These are phyloP conservation scores for Synanthedon vespiformis DNA, from an alignment of 2,888 invertebrate genomes.

Conservation along the genomic window DNA sequence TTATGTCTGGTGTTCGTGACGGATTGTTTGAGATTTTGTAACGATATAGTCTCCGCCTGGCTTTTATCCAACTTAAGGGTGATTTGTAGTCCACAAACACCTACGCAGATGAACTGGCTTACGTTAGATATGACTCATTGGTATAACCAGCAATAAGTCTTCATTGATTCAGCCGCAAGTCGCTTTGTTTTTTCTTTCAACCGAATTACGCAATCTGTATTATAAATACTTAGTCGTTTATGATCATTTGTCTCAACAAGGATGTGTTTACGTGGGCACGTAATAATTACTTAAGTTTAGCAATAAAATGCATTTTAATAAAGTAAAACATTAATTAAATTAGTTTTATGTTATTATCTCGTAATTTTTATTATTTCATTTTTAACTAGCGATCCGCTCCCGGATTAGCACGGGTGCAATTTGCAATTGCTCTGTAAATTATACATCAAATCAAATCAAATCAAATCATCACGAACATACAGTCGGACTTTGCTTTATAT, in stretches of 20 bases:
- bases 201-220: conserved; percentile 4
- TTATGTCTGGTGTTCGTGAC: too few species aligned
- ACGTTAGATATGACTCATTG: background rate
- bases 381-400: too few species aligned
- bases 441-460: too few species aligned
- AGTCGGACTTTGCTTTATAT: too few species aligned
- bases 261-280: conserved; percentile 7
- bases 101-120: background rate
- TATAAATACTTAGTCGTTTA: conserved; percentile 1
- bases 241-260: conserved; percentile 2
- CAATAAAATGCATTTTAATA: too few species aligned
- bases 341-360: too few species aligned
- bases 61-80: conserved; percentile 12
- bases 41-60: background rate
- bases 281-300: background rate
- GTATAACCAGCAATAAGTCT: conserved; percentile 5
- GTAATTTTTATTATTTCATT: too few species aligned
- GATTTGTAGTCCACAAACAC: conserved; percentile 27
- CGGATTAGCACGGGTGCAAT: too few species aligned
- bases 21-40: background rate
- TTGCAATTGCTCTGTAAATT: too few species aligned
- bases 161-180: conserved; percentile 4
- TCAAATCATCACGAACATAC: too few species aligned
- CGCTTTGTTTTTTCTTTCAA: conserved; percentile 7
- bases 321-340: too few species aligned